Evolutionary conservation across 1,140 invertebrate genomes (phyloP), one percentile per base, ranked within the genome.

Genomic region (Dreissena polymorpha): DNA sequence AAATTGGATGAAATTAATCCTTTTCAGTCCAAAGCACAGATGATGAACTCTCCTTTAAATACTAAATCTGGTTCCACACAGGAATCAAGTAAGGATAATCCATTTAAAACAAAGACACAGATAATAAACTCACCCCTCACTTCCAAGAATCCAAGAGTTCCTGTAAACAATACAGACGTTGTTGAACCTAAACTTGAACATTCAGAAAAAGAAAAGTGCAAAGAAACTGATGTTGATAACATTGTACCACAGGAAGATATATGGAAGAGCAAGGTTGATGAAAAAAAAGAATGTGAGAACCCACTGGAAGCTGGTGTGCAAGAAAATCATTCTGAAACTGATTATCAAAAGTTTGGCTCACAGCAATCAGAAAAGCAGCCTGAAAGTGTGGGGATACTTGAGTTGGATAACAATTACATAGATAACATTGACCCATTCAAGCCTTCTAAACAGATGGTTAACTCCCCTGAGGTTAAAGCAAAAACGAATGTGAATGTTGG

Each of bases 11-110:
- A 65, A 10, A 21, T 51, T 73, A 57, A 81, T 49, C 63, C 79
- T 10, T 81, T 81, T 67, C 64, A 81, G 53, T 57, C 69, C 13
- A 81, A 81, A 70, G 71, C 70, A 51, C 79, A 73, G 60, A 51
- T 67, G 10, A 67, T 67, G 64, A 67, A 67, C 23, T 67, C 64
- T 67, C 64, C 64, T 21, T 12, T 21, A 49, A 8, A 12, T n/a
- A 49, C 14, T 16, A 76, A 76, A 51, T 10, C 8, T 10, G 12
- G 10, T 67, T 12, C 18, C 18, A 55, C 53, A 12, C 53, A 12
- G 18, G 53, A 55, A 55, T 12, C 53, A 55, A 69, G 73, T 29
- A 57, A 81, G 53, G 53, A 55, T 12, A 55, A 18, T 81, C 71
- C n/a, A n/a, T n/a, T n/a, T n/a, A n/a, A n/a, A n/a, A n/a, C n/a